Conservation (phyloP, 2,888 invertebrate genomes). For the Drosophila demipolita region DNA sequence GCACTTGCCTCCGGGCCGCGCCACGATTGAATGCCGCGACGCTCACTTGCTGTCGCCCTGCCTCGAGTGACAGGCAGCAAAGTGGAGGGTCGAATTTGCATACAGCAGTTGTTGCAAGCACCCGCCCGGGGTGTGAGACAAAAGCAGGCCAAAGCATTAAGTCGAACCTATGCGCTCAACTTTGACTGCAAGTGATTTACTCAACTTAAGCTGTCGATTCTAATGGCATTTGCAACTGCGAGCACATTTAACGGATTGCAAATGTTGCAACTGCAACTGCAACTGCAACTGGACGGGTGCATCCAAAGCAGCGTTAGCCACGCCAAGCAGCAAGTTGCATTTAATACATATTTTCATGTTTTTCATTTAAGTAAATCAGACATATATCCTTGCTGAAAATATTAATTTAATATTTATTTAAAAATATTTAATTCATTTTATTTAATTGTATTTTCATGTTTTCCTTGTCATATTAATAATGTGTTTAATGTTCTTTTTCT, state of each 20-base stretch:
- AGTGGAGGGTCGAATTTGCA: conserved; percentile 56
- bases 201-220: conserved; percentile 32
- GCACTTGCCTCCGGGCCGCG: conserved; percentile 27
- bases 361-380: not conserved
- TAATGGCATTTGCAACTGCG: not conserved
- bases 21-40: conserved; percentile 9
- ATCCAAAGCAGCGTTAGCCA: not conserved
- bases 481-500: too few relatives aligned
- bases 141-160: conserved; percentile 21
- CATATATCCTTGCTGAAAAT: not conserved
- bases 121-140: conserved; percentile 1
- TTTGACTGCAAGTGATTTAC: conserved; percentile 63
- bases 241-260: not conserved
- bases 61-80: conserved; percentile 26
- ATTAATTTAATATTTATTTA: not conserved
- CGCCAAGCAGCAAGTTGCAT: not conserved
- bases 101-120: conserved; percentile 20
- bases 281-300: not conserved
- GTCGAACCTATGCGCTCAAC: conserved; percentile 35
- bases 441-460: not conserved
- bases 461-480: not conserved
- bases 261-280: not conserved
- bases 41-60: not conserved
- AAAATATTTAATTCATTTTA: not conserved
- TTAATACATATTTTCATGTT: not conserved